phyloP scores from a whole-genome alignment of 2,113 vertebrate genomes.

The Dunckerocampus dactyliophorus region DNA sequence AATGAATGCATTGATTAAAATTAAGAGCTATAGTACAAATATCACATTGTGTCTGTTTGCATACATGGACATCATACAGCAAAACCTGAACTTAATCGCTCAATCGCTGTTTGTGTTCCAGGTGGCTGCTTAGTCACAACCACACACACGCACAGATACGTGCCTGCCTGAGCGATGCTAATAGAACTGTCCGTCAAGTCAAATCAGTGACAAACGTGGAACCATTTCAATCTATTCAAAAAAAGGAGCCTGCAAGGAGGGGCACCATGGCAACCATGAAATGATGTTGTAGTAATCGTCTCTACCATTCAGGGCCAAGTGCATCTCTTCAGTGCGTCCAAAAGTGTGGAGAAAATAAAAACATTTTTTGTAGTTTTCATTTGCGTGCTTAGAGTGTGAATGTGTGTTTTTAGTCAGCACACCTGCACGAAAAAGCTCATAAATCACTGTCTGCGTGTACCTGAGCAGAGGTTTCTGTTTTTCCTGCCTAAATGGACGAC shows the following conservation, averaged over 20 bases:
- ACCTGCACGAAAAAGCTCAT: constrained; percentile 41
- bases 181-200: constrained; percentile 57
- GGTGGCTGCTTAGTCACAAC: constrained; percentile 20
- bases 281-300: not conserved
- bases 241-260: constrained; percentile 8
- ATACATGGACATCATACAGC: too few species aligned
- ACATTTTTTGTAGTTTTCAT: not conserved
- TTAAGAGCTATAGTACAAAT: too few species aligned
- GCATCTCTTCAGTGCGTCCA: not conserved
- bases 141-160: constrained; percentile 2
- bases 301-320: not conserved
- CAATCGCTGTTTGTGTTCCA: constrained; percentile 26
- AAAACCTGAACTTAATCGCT: not conserved
- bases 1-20: too few species aligned
- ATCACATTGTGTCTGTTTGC: too few species aligned
- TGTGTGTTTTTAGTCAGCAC: constrained; percentile 14
- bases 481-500: constrained; percentile 45
- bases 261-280: constrained; percentile 6
- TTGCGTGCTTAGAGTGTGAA: not conserved
- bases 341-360: not conserved
- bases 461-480: constrained; percentile 44
- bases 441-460: constrained; percentile 45
- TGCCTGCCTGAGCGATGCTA: constrained; percentile 21
- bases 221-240: constrained; percentile 43
- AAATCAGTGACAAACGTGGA: constrained; percentile 37